Evolutionary conservation across 2,797 vertebrate genomes (phyloP).

Genomic region (Cryptoprocta ferox): DNA sequence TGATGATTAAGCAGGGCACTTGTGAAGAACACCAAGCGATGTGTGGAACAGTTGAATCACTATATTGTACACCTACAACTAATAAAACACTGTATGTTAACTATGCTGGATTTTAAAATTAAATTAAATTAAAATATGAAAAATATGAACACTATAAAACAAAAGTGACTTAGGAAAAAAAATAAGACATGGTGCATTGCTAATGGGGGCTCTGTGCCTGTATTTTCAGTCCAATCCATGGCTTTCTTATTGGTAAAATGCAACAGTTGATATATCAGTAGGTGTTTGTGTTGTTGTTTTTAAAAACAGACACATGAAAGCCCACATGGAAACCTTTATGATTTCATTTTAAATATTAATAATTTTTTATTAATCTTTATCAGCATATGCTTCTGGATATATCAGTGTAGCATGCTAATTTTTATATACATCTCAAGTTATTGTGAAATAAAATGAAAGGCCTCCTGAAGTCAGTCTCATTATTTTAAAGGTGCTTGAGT

Average conservation of each 20-base stretch:
- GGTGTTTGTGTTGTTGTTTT: not conserved
- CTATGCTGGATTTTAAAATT: not conserved
- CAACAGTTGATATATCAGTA: not conserved
- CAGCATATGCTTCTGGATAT: not conserved
- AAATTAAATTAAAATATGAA: not conserved
- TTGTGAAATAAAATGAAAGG: conserved; percentile 28
- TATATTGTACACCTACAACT: not conserved
- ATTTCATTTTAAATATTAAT: not conserved
- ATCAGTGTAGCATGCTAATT: not conserved
- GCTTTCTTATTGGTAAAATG: not conserved
- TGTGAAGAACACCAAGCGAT: not conserved
- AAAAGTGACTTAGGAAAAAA: not conserved
- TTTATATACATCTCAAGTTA: not conserved
- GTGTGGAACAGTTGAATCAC: not conserved
- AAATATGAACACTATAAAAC: not conserved
- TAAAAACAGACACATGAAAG: not conserved
- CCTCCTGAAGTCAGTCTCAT: not conserved
- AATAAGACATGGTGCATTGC: not conserved
- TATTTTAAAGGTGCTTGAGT: not conserved
- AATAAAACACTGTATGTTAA: not conserved
- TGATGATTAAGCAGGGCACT: not conserved
- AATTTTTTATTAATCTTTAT: not conserved
- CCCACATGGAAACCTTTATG: not conserved
- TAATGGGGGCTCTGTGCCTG: not conserved
- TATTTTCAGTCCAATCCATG: not conserved